Evolutionary conservation across 2,888 invertebrate species (phyloP), one percentile per base, ranked within the genome.

Genomic region (Chalcis sispes): DNA sequence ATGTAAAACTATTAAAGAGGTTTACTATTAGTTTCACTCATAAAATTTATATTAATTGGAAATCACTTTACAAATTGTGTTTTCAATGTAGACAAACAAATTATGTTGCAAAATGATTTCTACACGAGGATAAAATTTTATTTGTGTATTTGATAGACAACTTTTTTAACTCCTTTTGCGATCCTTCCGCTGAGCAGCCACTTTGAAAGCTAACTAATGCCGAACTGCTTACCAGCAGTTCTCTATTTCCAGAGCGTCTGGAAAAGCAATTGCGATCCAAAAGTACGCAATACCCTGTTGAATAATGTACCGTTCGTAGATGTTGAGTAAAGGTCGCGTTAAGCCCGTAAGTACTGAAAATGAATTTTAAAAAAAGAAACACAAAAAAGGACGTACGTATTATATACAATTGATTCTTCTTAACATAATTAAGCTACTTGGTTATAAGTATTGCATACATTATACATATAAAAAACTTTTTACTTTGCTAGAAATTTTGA

Each of bases 211-310:
- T 75, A 67, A 78, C 75, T 78, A 75, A 78, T 78, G 42, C 36
- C 52, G 78, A 72, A 78, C 78, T 78, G 75, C 70, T 75, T 29
- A 52, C 18, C 46, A 56, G 78, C 78, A 75, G 75, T 78, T 72
- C 87, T 88, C 87, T 88, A 88, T 88, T 89, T 89, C 88, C 89
- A 88, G 89, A 88, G 87, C 88, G 87, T 89, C 89, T 89, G 89
- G 88, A 89, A 88, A 88, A 85, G 87, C 88, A 87, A 87, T 87
- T 87, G 86, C 87, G 86, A 88, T 86, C 86, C 85, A 85, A 86
- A 86, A 87, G 87, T 88, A 87, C 69, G 69, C 87, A 87, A 88
- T 87, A 87, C 87, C 85, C 83, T 87, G 86, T n/a, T 85, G 85
- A 87, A 85, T 87, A 87, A 87, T 87, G 86, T 88, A 62, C 86